Conservation (phyloP, 1,140 invertebrate species). For the Tetramorium simillimum region DNA sequence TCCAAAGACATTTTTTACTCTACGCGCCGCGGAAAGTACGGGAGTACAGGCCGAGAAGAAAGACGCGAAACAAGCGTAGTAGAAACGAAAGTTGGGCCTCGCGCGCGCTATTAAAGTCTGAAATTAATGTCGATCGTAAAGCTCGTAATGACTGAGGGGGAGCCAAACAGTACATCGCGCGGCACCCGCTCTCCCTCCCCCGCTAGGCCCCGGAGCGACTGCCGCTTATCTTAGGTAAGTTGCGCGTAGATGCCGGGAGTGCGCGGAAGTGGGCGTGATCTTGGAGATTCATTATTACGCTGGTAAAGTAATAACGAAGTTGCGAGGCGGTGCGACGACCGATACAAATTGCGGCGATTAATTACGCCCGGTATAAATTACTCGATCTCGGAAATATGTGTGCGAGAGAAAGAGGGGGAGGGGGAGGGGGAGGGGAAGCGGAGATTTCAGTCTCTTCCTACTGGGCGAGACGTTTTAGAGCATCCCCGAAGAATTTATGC, state of each 20-base stretch:
- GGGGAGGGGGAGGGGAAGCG: not conserved
- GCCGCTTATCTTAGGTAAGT: constrained; percentile 37
- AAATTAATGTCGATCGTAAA: constrained; percentile 49
- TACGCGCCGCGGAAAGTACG: not conserved
- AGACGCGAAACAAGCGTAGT: not conserved
- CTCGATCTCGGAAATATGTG: constrained; percentile 40
- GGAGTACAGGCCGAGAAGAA: not conserved
- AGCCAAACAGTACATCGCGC: not conserved
- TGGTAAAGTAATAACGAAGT: constrained; percentile 53
- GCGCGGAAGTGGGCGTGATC: constrained; percentile 49
- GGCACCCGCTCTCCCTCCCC: not conserved
- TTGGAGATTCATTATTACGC: constrained; percentile 54
- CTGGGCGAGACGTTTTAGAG: constrained; percentile 1
- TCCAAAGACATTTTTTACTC: not conserved
- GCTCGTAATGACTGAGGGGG: constrained; percentile 25
- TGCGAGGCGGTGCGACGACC: constrained; percentile 28
- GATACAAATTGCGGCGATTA: constrained; percentile 51
- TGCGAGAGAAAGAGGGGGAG: not conserved
- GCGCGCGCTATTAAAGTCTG: constrained; percentile 3
- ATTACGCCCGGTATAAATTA: constrained; percentile 42
- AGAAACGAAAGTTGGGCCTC: constrained; percentile 3
- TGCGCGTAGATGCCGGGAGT: not conserved
- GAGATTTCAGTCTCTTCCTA: not conserved
- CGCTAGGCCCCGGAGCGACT: constrained; percentile 6
- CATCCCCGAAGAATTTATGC: not conserved